phyloP scores from a whole-genome alignment of 2,888 invertebrate genomes.

The Margaritifera margaritifera region DNA sequence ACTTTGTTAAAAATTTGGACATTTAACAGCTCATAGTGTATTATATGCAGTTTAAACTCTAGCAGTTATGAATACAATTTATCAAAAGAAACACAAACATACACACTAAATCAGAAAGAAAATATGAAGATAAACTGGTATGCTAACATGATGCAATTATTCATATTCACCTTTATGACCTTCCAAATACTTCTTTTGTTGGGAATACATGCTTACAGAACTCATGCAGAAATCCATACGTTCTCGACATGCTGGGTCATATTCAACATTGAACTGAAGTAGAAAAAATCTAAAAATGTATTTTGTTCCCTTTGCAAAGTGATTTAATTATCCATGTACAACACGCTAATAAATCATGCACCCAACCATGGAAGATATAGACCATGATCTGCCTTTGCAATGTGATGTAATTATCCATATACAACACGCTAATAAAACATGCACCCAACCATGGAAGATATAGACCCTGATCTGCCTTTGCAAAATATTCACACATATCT shows the following conservation, averaged over 20 bases:
- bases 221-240: conserved; percentile 87
- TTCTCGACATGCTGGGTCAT: conserved; percentile 79
- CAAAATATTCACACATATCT: too few species aligned
- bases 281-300: conserved; percentile 13
- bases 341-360: conserved; percentile 1
- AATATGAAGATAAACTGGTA: too few species aligned
- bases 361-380: background rate
- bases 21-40: too few species aligned
- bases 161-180: conserved; percentile 77
- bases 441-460: background rate
- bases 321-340: background rate
- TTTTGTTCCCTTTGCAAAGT: background rate
- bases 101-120: too few species aligned
- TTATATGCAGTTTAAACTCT: too few species aligned
- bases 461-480: too few species aligned
- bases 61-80: too few species aligned
- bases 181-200: conserved; percentile 86
- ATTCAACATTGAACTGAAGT: conserved; percentile 32
- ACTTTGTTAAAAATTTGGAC: too few species aligned
- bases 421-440: background rate
- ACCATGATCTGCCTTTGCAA: background rate
- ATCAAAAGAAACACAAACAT: too few species aligned
- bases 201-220: conserved; percentile 87
- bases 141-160: too few species aligned
- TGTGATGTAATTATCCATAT: background rate